These are phyloP conservation scores for Vimba vimba DNA, from an alignment of 2,113 vertebrate species.

Conservation along the genomic window DNA sequence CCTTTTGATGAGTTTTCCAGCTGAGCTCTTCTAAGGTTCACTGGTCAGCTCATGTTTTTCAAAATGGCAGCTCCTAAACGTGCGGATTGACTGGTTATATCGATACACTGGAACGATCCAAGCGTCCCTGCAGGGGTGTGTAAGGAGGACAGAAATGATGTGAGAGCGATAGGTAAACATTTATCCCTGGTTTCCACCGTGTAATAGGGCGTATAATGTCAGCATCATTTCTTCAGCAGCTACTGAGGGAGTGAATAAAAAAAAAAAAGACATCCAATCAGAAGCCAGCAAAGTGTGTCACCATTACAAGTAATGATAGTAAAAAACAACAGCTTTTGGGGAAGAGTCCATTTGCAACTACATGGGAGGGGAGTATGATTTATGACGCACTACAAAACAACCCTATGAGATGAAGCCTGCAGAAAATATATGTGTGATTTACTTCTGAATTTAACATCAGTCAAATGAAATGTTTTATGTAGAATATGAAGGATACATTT, in stretches of 20 bases:
- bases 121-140: not conserved
- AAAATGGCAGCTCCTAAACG: constrained; percentile 36
- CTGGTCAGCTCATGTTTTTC: constrained; percentile 3
- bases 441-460: not conserved
- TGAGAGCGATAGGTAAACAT: not conserved
- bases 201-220: not conserved
- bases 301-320: not conserved
- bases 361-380: not conserved
- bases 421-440: not conserved
- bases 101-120: not conserved
- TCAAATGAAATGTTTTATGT: not conserved
- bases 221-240: not conserved
- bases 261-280: constrained; percentile 11
- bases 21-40: constrained; percentile 12
- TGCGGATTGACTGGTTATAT: not conserved
- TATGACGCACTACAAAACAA: not conserved
- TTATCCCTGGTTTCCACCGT: not conserved
- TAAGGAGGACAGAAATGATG: not conserved
- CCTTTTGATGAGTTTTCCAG: constrained; percentile 7
- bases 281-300: constrained; percentile 34
- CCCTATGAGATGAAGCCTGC: not conserved
- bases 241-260: constrained; percentile 9
- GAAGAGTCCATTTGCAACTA: constrained; percentile 25
- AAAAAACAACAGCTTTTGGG: not conserved
- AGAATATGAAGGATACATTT: not conserved